Evolutionary conservation across 1,140 invertebrate genomes (phyloP).

Genomic region (Meteorus sp.): DNA sequence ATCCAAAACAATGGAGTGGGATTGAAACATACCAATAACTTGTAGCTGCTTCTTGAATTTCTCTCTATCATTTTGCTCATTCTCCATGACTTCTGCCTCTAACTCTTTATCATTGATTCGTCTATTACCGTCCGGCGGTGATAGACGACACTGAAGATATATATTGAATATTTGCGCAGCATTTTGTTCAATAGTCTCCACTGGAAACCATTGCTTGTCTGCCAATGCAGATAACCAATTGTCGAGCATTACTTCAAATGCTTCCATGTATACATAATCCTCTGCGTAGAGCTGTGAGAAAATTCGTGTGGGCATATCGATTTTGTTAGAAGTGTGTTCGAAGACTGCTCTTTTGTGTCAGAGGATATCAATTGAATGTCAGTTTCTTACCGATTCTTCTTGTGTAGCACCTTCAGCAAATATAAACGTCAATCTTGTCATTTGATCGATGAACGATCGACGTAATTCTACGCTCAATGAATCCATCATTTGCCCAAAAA

Average conservation of each 20-base stretch:
- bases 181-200: conserved; percentile 60
- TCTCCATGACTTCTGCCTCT: conserved; percentile 67
- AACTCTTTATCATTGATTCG: conserved; percentile 50
- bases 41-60: conserved; percentile 72
- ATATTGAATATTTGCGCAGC: conserved; percentile 72
- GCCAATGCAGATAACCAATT: conserved; percentile 74
- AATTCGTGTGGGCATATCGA: too few species aligned
- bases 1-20: too few species aligned
- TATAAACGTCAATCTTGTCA: conserved; percentile 73
- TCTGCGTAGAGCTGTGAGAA: conserved; percentile 59
- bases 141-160: conserved; percentile 80
- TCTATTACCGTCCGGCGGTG: conserved; percentile 78
- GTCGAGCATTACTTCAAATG: conserved; percentile 79
- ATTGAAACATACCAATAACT: conserved; percentile 64
- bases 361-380: too few species aligned
- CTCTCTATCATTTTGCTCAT: conserved; percentile 71
- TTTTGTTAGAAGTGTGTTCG: conserved; percentile 3
- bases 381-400: conserved; percentile 80
- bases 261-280: conserved; percentile 74
- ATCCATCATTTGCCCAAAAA: conserved; percentile 60
- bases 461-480: conserved; percentile 60
- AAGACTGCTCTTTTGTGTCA: too few species aligned
- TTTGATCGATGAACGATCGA: conserved; percentile 63
- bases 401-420: conserved; percentile 73
- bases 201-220: conserved; percentile 61